A percentile compares a stretch with the other conserved stretches of the same genome.
phyloP scores from a whole-genome alignment of 2,113 vertebrate genomes.

The pig (Sus scrofa) region T2T-Sscrofa CM000813.6:46688001-46688500 shows the following conservation, averaged over 20 bases:
- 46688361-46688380: neutral
- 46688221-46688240: neutral
- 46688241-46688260: neutral
- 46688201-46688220: neutral
- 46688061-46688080: neutral
- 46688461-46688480: neutral
- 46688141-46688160: conserved; percentile 22
- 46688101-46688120: neutral
- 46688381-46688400: neutral
- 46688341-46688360: conserved; percentile 7
- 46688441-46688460: neutral
- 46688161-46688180: neutral
- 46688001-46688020: neutral
- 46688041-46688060: neutral
- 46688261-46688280: neutral
- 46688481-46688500: neutral
- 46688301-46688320: neutral
- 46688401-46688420: neutral
- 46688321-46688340: neutral
- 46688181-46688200: neutral
- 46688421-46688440: neutral
- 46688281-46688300: neutral
- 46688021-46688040: neutral
- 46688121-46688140: neutral
- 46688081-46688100: neutral